Base-by-base conservation (phyloP, 2,888 invertebrate species). In the Lasiommata megera region DNA sequence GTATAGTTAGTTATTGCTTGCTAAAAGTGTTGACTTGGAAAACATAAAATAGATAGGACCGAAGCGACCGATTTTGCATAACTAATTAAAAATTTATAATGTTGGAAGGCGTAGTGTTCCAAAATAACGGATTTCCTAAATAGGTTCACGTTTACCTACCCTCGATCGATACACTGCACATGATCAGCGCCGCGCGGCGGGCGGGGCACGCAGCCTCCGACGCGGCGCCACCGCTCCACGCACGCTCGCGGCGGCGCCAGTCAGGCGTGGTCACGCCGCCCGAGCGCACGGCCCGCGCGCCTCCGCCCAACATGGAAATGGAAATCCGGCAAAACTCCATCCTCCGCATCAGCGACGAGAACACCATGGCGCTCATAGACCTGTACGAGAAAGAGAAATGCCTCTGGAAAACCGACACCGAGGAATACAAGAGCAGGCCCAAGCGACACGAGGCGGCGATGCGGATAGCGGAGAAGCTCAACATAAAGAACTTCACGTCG, bases 301-400 rank as follows among this genome's bases (percentile, higher is more conserved):
- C 28, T n/a, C 44, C n/a, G n/a, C n/a, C 7, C 16, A 46, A 12
- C n/a, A 12, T n/a, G n/a, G n/a, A n/a, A 28, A 38, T 51, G 18
- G 23, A 55, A 23, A 9, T 34, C n/a, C 46, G 46, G 1, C 55
- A 48, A 3, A 31, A 50, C 23, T 43, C 50, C 5, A 43, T 56
- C 7, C 50, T 50, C 18, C 40, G 48, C 11, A 53, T 53, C 36
- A 61, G 48, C 58, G 58, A 38, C 38, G 18, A 37, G 31, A 58
- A 44, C 5, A 56, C 50, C 16, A 23, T 56, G 36, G 63, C 74
- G 40, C 70, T 84, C 6, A 63, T 84, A 17, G 67, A 73, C 3
- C 64, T 80, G 5, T 82, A 78, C 62, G 64, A 71, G 12, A 67
- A 69, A 2, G 76, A 80, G n/a, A 65, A 73, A 3, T 77, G 76